A percentile compares a stretch with the other conserved stretches of the same genome.
Conservation (phyloP, 2,888 invertebrate species). For the Drosophila kuntzei region DNA sequence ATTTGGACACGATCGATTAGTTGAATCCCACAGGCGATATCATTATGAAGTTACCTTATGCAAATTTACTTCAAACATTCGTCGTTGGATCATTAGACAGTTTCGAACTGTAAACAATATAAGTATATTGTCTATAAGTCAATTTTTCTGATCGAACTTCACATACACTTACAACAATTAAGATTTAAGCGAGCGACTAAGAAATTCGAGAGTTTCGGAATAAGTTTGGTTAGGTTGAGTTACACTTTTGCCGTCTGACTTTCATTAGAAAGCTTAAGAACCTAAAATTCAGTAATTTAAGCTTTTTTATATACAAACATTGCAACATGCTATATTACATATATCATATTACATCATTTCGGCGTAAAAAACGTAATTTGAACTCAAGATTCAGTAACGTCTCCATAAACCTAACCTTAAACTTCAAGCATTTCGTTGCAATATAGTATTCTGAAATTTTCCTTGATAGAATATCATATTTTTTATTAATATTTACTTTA, state of each 20-base stretch:
- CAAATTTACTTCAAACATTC: constrained; percentile 13
- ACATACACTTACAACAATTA: constrained; percentile 11
- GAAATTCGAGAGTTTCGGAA: neutral
- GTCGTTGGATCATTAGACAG: constrained; percentile 42
- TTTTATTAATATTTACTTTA: neutral
- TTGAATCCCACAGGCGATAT: constrained; percentile 43
- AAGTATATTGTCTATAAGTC: neutral
- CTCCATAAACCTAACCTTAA: neutral
- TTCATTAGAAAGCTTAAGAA: neutral
- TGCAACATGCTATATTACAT: neutral
- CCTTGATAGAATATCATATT: too few relatives aligned
- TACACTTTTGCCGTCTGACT: neutral
- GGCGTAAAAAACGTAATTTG: neutral
- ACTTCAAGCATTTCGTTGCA: neutral
- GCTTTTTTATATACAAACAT: too few relatives aligned
- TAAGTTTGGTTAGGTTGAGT: neutral
- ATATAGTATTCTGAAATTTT: neutral
- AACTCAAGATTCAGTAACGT: neutral
- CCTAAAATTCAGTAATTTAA: neutral
- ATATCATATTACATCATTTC: neutral
- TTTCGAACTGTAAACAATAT: constrained; percentile 31
- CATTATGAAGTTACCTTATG: constrained; percentile 41
- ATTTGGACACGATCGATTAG: constrained; percentile 57
- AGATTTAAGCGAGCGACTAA: neutral
- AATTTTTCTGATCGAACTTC: neutral